Evolutionary conservation across 2,888 invertebrate species (phyloP).

Genomic region (Acleris holmiana): DNA sequence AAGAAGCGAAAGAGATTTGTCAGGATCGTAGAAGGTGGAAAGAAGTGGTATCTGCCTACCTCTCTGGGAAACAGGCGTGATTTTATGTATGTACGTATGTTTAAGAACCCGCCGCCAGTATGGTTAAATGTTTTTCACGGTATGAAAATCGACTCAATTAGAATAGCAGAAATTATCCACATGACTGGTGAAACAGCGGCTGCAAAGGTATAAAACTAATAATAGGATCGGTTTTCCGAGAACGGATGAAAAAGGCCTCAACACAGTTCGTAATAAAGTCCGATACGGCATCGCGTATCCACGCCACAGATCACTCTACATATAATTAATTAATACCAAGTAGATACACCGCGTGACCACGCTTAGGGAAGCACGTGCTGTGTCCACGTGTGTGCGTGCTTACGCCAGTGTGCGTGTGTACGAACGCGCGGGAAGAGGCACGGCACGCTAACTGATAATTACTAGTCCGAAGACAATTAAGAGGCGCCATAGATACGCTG

Average conservation of each 20-base stretch:
- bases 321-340: constrained; percentile 32
- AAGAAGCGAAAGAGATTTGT: no score
- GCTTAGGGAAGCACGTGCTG: constrained; percentile 58
- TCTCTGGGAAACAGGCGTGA: no score
- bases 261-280: not conserved
- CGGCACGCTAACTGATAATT: constrained; percentile 77
- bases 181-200: no score
- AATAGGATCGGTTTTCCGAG: not conserved
- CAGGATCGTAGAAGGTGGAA: no score
- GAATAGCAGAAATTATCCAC: no score
- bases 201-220: no score
- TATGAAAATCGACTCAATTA: no score
- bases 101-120: no score
- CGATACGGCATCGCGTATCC: not conserved
- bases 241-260: not conserved
- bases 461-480: constrained; percentile 79
- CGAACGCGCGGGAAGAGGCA: constrained; percentile 60
- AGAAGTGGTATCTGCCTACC: no score
- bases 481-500: constrained; percentile 80
- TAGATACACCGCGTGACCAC: constrained; percentile 49
- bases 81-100: no score
- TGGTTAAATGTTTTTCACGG: no score
- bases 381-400: constrained; percentile 39
- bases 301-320: constrained; percentile 17
- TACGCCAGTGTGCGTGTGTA: constrained; percentile 56